Conservation (phyloP, 2,113 vertebrate genomes). For the Tetrax tetrax region DNA sequence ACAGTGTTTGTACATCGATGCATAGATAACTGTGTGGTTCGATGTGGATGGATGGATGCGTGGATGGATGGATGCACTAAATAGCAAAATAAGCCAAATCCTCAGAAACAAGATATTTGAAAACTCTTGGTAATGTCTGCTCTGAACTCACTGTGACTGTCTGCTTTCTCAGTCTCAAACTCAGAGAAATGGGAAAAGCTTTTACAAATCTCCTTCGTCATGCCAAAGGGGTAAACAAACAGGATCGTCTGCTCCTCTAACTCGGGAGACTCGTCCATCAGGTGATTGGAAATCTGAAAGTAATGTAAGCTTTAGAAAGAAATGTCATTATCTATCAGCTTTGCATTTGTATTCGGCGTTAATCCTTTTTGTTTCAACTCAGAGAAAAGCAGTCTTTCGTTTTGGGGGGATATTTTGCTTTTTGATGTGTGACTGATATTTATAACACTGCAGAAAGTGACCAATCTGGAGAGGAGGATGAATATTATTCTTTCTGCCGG, state of each 20-base stretch:
- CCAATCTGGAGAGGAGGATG: not conserved
- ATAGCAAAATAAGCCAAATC: conserved; percentile 1
- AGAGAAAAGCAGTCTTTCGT: not conserved
- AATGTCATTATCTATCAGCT: not conserved
- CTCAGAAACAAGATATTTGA: not conserved
- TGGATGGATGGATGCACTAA: not conserved
- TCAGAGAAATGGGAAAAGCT: conserved; percentile 16
- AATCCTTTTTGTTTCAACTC: conserved; percentile 46
- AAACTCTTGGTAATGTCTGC: not conserved
- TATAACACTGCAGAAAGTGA: not conserved
- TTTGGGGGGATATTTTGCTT: not conserved
- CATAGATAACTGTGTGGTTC: not conserved
- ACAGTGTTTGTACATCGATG: not conserved
- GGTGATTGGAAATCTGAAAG: conserved; percentile 1
- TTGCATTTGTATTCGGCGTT: conserved; percentile 17
- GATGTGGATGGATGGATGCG: not conserved
- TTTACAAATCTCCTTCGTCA: not conserved
- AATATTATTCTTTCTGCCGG: conserved; percentile 6
- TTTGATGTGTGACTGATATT: not conserved
- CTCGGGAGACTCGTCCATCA: conserved; percentile 11
- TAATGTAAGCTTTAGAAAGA: conserved; percentile 14
- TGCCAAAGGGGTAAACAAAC: conserved; percentile 43
- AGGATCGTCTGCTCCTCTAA: not conserved
- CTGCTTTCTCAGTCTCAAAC: not conserved
- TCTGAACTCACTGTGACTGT: not conserved